Conservation (phyloP, 2,888 invertebrate genomes). For the Theodoxus fluviatilis region DNA sequence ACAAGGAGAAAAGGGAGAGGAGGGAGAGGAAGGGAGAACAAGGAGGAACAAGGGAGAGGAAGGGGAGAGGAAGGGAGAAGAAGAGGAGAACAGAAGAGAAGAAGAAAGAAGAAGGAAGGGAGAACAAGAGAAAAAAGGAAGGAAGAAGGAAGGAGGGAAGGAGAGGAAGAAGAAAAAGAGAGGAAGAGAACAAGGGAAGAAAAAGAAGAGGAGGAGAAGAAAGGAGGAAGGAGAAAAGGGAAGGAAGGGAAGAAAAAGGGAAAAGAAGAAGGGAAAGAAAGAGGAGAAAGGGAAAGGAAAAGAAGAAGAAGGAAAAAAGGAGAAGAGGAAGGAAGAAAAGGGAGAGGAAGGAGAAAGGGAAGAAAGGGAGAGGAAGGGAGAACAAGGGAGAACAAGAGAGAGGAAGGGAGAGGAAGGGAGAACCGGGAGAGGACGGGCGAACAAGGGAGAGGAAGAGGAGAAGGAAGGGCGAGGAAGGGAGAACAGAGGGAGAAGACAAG, state of each 20-base stretch:
- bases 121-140: neutral
- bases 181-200: neutral
- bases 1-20: neutral
- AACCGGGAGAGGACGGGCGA: neutral
- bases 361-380: neutral
- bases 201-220: slow-evolving; percentile 6
- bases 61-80: neutral
- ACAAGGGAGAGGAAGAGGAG: neutral
- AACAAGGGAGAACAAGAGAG: neutral
- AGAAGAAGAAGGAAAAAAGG: neutral
- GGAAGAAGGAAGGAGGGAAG: neutral
- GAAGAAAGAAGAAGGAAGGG: too few species aligned
- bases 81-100: neutral
- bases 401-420: neutral
- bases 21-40: neutral
- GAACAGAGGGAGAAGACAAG: neutral
- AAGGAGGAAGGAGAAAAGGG: neutral
- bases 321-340: slow-evolving; percentile 6
- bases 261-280: neutral
- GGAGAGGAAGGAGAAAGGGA: neutral
- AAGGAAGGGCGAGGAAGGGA: neutral
- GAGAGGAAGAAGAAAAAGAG: neutral
- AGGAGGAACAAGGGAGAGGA: neutral
- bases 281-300: neutral
- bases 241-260: neutral